phyloP scores from a whole-genome alignment of 2,113 vertebrate species.

The Onychorhynchus coronatus region DNA sequence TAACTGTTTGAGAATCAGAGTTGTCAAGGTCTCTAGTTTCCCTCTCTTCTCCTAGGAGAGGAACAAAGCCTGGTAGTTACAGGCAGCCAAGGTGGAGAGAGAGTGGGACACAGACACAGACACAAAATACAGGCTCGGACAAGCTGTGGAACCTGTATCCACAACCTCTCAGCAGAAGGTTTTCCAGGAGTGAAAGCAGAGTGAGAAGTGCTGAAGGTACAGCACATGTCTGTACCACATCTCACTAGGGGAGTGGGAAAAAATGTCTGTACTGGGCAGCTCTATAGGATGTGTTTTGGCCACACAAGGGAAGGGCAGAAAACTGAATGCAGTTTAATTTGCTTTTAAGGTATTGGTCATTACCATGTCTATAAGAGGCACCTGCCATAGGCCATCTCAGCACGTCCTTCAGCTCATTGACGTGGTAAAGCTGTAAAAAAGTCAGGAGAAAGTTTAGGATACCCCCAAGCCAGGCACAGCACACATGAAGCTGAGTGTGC shows the following conservation, averaged over 20 bases:
- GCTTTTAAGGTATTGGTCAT: neutral
- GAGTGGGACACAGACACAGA: fast-evolving
- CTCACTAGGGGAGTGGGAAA: neutral
- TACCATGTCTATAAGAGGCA: neutral
- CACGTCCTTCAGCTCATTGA: neutral
- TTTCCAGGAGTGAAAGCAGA: neutral
- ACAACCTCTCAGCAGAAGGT: neutral
- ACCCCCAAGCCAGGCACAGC: neutral
- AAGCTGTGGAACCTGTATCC: neutral
- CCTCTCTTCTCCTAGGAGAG: neutral
- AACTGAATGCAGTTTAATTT: neutral
- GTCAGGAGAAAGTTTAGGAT: neutral
- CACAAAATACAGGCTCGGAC: neutral
- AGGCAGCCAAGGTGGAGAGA: neutral
- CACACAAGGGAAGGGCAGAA: neutral
- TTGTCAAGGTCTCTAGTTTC: neutral
- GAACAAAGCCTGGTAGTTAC: neutral
- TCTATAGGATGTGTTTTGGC: neutral
- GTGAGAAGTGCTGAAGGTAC: neutral
- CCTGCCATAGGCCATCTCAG: neutral
- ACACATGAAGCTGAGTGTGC: neutral
- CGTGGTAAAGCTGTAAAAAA: neutral
- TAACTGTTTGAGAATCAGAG: neutral
- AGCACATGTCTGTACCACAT: neutral
- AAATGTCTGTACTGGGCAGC: neutral